A percentile compares a stretch with the other conserved stretches of the same genome.
phyloP scores from a whole-genome alignment of 2,888 invertebrate species.

The Formica aserva region DNA sequence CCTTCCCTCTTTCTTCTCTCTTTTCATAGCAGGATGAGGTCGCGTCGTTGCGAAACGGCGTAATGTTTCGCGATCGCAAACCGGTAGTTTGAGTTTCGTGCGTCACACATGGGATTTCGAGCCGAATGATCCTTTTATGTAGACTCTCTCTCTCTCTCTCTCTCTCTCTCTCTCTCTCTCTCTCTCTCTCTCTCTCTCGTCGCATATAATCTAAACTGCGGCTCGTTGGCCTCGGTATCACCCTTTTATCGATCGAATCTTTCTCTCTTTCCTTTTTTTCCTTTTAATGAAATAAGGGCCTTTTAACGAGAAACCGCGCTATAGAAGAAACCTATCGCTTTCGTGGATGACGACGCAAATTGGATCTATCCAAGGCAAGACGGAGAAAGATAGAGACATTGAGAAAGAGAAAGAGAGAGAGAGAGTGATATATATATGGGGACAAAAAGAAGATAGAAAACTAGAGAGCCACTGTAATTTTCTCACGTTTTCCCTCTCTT shows the following conservation, averaged over 20 bases:
- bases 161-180: not conserved
- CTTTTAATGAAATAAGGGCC: constrained; percentile 22
- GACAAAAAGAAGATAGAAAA: not conserved
- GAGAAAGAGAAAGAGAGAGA: not conserved
- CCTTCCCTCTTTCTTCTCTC: not conserved
- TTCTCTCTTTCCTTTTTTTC: not conserved
- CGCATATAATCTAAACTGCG: not conserved
- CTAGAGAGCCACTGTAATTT: constrained; percentile 20
- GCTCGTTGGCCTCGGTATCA: not conserved
- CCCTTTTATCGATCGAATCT: constrained; percentile 21
- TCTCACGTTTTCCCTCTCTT: constrained; percentile 25
- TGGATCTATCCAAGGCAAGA: constrained; percentile 28
- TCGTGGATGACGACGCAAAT: constrained; percentile 31
- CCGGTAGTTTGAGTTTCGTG: not conserved
- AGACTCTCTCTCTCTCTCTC: not conserved
- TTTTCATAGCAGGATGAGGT: not conserved
- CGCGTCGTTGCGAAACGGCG: not conserved
- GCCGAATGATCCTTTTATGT: not conserved
- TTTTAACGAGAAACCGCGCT: constrained; percentile 15
- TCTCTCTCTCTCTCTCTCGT: not conserved
- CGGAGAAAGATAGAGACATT: not conserved
- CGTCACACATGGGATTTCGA: not conserved
- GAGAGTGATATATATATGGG: not conserved
- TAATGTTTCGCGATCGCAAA: no score
- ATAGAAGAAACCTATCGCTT: constrained; percentile 33